Conservation (phyloP, 2,888 invertebrate genomes). For the Kryphioiulus occultus region DNA sequence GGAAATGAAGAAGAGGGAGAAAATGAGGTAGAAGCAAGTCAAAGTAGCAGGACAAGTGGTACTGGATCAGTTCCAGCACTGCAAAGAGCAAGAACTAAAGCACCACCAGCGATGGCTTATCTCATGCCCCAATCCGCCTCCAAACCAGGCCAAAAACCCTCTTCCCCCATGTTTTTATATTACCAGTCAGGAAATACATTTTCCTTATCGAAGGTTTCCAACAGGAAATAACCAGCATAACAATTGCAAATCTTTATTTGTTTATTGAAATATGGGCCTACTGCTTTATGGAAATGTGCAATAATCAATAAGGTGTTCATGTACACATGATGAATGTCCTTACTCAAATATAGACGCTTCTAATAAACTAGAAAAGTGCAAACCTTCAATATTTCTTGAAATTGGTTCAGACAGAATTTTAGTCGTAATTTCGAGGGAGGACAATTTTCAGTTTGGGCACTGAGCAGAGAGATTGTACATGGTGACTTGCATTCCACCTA, state of each 20-base stretch:
- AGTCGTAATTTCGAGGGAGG: not conserved
- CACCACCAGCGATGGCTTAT: not conserved
- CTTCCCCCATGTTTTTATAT: not conserved
- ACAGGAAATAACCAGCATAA: not conserved
- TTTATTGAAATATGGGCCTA: not conserved
- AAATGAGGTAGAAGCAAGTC: slow-evolving; percentile 54
- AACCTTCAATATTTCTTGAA: not conserved
- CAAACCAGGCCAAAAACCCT: not conserved
- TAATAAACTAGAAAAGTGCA: not conserved
- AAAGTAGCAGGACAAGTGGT: not conserved
- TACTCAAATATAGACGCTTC: not conserved
- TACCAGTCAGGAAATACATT: slow-evolving; percentile 37
- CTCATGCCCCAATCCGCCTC: slow-evolving; percentile 29
- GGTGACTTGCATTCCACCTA: slow-evolving; percentile 1
- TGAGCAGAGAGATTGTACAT: not conserved
- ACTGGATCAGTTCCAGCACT: not conserved
- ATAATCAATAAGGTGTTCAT: not conserved
- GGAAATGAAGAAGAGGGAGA: slow-evolving; percentile 53
- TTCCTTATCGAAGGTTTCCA: slow-evolving; percentile 17
- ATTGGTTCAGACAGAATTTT: not conserved
- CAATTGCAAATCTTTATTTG: not conserved
- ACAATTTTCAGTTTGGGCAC: not conserved
- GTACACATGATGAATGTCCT: not conserved
- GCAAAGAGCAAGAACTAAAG: not conserved
- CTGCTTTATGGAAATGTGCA: slow-evolving; percentile 12